Percentiles rank a stretch among this genome's conserved stretches.
These are phyloP conservation scores for Telmatherina bonti DNA, from an alignment of 2,797 vertebrate species.

Conservation along the genomic window DNA sequence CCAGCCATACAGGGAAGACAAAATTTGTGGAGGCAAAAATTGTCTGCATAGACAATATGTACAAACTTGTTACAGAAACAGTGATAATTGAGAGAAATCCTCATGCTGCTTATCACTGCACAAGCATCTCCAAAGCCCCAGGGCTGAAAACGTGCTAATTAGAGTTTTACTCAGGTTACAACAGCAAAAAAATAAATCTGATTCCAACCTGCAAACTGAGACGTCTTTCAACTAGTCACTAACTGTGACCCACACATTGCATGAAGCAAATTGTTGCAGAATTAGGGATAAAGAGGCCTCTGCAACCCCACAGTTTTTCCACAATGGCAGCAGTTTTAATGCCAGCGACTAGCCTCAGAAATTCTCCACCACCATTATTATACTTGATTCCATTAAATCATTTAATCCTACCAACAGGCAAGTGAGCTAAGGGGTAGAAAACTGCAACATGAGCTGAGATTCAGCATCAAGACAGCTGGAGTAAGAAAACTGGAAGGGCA, in stretches of 20 bases:
- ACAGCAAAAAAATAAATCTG: not conserved
- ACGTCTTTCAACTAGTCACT: conserved; percentile 15
- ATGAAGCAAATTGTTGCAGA: conserved; percentile 17
- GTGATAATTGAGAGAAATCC: conserved; percentile 30
- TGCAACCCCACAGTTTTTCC: conserved; percentile 30
- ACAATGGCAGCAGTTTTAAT: conserved; percentile 20
- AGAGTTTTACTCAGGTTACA: conserved; percentile 2
- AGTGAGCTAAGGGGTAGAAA: conserved; percentile 26
- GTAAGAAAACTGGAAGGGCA: conserved; percentile 45
- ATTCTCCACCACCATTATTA: conserved; percentile 51
- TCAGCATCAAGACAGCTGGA: conserved; percentile 55
- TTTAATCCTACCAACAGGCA: conserved; percentile 21
- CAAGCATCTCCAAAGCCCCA: not conserved
- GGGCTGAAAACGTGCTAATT: conserved; percentile 10
- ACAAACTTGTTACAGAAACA: not conserved
- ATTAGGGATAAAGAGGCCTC: conserved; percentile 28
- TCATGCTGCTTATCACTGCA: not conserved
- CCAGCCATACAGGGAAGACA: not conserved
- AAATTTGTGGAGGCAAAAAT: not conserved
- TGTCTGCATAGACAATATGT: not conserved
- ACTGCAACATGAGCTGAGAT: conserved; percentile 52
- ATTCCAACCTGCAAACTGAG: conserved; percentile 8
- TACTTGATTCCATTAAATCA: conserved; percentile 53
- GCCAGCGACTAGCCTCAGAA: conserved; percentile 34
- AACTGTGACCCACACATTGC: conserved; percentile 29